Evolutionary conservation across 1,140 invertebrate genomes (phyloP).

Genomic region (Trachymyrmex septentrionalis): DNA sequence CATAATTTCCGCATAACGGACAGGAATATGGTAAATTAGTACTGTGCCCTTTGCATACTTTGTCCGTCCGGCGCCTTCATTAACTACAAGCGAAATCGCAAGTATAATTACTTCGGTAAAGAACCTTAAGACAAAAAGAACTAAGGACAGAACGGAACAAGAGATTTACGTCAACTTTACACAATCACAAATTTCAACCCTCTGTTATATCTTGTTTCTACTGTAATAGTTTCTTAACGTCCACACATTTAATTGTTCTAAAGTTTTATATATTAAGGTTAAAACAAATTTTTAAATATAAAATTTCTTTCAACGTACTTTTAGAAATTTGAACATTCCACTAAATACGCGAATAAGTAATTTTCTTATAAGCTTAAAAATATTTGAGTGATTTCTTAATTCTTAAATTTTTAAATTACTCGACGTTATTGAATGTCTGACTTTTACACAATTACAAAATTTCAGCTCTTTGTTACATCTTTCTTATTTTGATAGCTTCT

Average conservation of each 20-base stretch:
- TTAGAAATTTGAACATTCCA: not conserved
- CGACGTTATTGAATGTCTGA: no score
- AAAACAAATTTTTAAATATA: not conserved
- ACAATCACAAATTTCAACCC: constrained; percentile 3
- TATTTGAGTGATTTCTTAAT: no score
- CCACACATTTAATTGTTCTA: not conserved
- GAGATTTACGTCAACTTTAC: constrained; percentile 12
- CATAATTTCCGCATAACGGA: constrained; percentile 50
- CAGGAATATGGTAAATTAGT: constrained; percentile 56
- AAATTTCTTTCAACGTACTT: not conserved
- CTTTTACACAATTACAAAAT: not conserved
- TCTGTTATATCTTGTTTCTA: constrained; percentile 5
- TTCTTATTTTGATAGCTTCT: not conserved
- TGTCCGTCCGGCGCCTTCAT: constrained; percentile 41
- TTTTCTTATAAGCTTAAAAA: not conserved
- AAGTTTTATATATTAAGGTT: not conserved
- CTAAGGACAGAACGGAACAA: constrained; percentile 25
- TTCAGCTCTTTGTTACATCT: not conserved
- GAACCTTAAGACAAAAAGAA: constrained; percentile 32
- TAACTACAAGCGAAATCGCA: constrained; percentile 50
- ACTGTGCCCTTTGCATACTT: constrained; percentile 62
- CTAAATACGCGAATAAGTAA: not conserved
- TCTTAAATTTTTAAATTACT: no score
- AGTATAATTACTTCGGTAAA: constrained; percentile 59
- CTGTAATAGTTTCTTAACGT: not conserved